phyloP scores from a whole-genome alignment of 1,140 invertebrate genomes.

The Piezodorus guildinii region DNA sequence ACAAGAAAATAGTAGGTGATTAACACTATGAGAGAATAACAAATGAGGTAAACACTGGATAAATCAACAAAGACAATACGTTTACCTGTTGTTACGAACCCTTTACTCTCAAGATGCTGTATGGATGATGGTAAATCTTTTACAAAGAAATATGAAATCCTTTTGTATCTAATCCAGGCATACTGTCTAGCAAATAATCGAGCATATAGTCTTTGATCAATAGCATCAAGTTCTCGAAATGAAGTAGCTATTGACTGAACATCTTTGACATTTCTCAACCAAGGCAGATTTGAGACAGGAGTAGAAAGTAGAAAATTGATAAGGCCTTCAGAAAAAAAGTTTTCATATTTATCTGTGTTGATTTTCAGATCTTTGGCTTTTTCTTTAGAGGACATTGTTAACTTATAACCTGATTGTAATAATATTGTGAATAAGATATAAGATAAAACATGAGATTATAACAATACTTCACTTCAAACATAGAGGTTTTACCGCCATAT shows the following conservation, averaged over 20 bases:
- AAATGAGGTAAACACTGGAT: neutral
- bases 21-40: neutral
- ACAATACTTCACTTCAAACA: too few relatives aligned
- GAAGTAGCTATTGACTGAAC: neutral
- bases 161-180: conserved; percentile 3
- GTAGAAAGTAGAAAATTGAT: neutral
- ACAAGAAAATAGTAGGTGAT: neutral
- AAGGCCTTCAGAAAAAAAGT: neutral
- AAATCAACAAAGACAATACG: neutral
- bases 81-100: conserved; percentile 3
- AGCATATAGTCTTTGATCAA: conserved; percentile 8
- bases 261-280: conserved; percentile 1
- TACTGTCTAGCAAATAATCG: neutral
- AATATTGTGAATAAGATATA: too few relatives aligned
- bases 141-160: conserved; percentile 1
- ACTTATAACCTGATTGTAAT: too few relatives aligned
- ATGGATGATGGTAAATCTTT: neutral
- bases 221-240: neutral
- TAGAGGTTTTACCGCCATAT: too few relatives aligned
- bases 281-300: neutral
- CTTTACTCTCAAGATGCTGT: neutral
- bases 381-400: too few relatives aligned
- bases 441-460: too few relatives aligned
- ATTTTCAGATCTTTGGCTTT: neutral
- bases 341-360: neutral